Evolutionary conservation across 1,140 invertebrate genomes (phyloP), one percentile per base, ranked within the genome.

Genomic region (Papilio machaon): DNA sequence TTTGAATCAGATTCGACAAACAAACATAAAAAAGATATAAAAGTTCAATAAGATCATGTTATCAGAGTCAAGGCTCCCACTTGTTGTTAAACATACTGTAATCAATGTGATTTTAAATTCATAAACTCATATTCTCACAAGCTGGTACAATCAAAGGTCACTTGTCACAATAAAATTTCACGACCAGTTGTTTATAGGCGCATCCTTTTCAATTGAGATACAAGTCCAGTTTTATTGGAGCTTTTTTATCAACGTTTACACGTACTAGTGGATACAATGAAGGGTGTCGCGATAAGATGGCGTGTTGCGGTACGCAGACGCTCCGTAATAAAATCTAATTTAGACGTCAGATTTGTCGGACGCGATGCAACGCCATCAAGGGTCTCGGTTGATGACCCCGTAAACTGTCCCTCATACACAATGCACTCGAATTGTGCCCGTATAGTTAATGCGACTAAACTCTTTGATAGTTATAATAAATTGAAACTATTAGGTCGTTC

Each of bases 271-370:
- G 23, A 73, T 80, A 46, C 9, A 13, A 47, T 23, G 70, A 3
- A 15, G 23, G 82, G 79, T 89, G 89, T 90, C 84, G 79, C 47
- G 81, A 73, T 88, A 85, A 60, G 81, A 81, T 89, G 90, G 88
- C 86, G 84, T 58, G 78, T 80, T 84, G 23, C 85, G 86, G 83
- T 84, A 85, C 86, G 85, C 91, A 91, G 91, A 91, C 92, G 92
- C 87, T 89, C 87, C 81, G 93, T 88, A 94, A 94, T 94, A 94
- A 94, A 94, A 94, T 94, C 93, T 93, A 94, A 94, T 94, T 94
- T 94, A 93, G 92, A 93, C 91, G 87, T 93, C 90, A 92, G 93
- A 92, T 92, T 93, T 93, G 90, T 94, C 88, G 87, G 91, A 88
- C 84, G 86, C 86, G 86, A 91, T 83, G 89, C 88, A 85, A 84